phyloP scores from a whole-genome alignment of 2,797 vertebrate genomes.

The Chromis chromis region DNA sequence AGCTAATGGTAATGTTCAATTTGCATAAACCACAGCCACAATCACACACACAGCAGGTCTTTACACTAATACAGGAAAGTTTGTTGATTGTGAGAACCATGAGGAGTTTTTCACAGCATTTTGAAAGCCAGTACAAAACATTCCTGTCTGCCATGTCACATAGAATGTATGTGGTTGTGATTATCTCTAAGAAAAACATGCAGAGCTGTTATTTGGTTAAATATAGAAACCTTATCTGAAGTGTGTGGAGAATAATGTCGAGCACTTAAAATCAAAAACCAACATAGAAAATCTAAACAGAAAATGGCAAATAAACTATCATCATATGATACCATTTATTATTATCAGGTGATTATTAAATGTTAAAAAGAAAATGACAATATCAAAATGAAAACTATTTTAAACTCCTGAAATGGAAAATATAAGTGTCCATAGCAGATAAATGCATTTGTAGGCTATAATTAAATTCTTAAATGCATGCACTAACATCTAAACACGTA shows the following conservation, averaged over 20 bases:
- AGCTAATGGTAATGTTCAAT: not conserved
- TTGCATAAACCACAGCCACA: slow-evolving; percentile 4
- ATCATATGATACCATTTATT: not conserved
- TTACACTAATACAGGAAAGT: slow-evolving; percentile 7
- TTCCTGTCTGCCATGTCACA: not conserved
- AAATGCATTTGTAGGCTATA: not conserved
- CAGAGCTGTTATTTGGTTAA: no score
- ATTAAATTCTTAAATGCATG: not conserved
- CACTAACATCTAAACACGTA: not conserved
- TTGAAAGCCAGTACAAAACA: slow-evolving; percentile 5
- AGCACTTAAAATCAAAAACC: no score
- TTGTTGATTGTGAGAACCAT: slow-evolving; percentile 20
- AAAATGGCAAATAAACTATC: no score
- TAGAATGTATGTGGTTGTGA: not conserved
- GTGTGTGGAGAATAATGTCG: not conserved
- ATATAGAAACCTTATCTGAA: no score
- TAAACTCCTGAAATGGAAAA: not conserved
- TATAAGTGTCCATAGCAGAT: not conserved
- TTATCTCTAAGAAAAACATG: no score
- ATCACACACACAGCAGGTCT: not conserved
- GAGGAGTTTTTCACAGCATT: not conserved
- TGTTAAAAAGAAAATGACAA: not conserved
- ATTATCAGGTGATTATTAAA: not conserved
- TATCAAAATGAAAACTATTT: not conserved
- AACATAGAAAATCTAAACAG: no score